Evolutionary conservation across 2,888 invertebrate genomes (phyloP), one percentile per base, ranked within the genome.

Genomic region (Anoplius nigerrimus): DNA sequence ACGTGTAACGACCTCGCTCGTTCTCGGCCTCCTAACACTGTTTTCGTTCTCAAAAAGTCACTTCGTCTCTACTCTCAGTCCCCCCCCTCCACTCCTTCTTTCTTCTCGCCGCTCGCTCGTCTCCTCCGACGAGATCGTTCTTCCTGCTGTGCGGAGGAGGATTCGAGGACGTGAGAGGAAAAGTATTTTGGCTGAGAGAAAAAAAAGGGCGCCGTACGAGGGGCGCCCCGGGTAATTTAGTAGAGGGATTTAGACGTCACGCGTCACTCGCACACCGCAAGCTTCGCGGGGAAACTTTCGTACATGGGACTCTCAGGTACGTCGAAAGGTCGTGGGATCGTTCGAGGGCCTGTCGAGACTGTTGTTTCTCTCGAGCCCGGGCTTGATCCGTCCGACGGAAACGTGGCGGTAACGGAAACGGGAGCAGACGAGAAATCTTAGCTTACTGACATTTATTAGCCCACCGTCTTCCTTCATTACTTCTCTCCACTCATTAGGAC

Each of bases 211-310:
- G 52, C 27, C 42, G 63, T 52, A 58, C 45, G 55, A n/a, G 61
- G 46, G 72, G 65, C 67, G 59, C 69, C 62, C 57, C 58, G 62
- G 69, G 76, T 73, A 76, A 79, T 82, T 79, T 72, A 72, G 65
- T 74, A 66, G 60, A 68, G 74, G 74, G 80, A 82, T 82, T 82
- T 77, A 76, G 80, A 78, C 72, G 78, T 82, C 79, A 74, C 75
- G 54, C 76, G 77, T 80, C 82, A 77, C 67, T 56, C 66, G 69
- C 75, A 75, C 62, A 59, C 67, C 63, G 61, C 60, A 16, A 11
- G 18, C 59, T n/a, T 42, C 57, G 20, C 57, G 62, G 48, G 60
- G 61, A 68, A 76, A 53, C 65, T 66, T 64, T 60, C 57, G 34
- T 45, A 22, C 21, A 21, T 34, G 15, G 18, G 48, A 45, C 51